These are phyloP conservation scores for Trachythela sp. DNA, from an alignment of 64 coral and sea anemone genomes.

Conservation along the genomic window DNA sequence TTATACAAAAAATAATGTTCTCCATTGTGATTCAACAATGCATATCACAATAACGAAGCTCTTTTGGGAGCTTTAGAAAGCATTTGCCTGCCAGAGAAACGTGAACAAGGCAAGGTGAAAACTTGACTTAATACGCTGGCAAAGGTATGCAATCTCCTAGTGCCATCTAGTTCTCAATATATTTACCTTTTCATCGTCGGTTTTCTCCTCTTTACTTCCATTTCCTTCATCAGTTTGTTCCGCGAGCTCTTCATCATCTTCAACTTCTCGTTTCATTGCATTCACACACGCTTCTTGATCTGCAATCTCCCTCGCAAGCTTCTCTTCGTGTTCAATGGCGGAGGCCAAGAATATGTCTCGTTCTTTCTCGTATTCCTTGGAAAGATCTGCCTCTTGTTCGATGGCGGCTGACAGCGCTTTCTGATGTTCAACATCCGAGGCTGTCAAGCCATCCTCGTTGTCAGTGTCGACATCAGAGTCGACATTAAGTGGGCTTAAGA, in stretches of 20 bases:
- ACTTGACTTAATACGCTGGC: too few species aligned
- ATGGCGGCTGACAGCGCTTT: background rate
- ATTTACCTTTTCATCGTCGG: conserved; percentile 14
- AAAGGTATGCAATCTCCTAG: too few species aligned
- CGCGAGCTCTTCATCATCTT: conserved; percentile 41
- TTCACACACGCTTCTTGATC: conserved; percentile 85
- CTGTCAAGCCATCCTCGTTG: background rate
- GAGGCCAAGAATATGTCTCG: conserved; percentile 48
- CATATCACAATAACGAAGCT: too few species aligned
- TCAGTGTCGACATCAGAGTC: background rate
- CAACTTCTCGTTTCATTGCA: conserved; percentile 59
- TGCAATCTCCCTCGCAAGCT: conserved; percentile 78
- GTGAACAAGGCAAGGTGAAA: too few species aligned
- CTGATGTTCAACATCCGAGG: conserved; percentile 14
- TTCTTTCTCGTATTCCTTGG: conserved; percentile 8
- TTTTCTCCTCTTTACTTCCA: conserved; percentile 51
- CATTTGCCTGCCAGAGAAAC: too few species aligned
- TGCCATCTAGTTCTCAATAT: too few species aligned
- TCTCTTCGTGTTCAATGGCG: conserved; percentile 86
- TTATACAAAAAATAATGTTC: too few species aligned
- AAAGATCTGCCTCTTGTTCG: conserved; percentile 8
- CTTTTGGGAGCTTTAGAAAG: too few species aligned
- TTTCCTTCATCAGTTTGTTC: conserved; percentile 58
- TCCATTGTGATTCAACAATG: too few species aligned
- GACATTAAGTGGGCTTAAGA: background rate